Evolutionary conservation across 2,888 invertebrate genomes (phyloP).

Genomic region (Sphaerophoria taeniata): DNA sequence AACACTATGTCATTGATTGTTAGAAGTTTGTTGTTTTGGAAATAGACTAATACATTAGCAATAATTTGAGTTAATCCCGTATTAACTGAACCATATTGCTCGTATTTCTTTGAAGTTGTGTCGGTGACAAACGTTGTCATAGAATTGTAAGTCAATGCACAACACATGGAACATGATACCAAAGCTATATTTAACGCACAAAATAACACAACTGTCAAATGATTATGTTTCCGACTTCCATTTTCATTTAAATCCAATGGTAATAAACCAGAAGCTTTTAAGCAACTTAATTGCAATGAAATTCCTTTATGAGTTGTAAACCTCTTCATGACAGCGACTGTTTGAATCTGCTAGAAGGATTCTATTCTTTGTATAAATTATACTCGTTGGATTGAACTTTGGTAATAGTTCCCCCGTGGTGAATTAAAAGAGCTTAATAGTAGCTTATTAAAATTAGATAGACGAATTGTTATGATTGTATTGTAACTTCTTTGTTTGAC

Average conservation of each 20-base stretch:
- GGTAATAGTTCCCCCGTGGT: no score
- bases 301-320: background rate
- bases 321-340: background rate
- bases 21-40: background rate
- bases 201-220: no score
- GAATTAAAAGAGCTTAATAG: no score
- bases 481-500: no score
- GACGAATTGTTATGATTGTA: no score
- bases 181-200: no score
- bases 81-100: background rate
- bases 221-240: no score
- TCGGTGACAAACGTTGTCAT: background rate
- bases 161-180: background rate
- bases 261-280: background rate
- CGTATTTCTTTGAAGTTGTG: background rate
- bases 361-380: no score
- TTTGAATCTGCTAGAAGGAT: background rate
- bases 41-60: background rate
- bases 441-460: no score
- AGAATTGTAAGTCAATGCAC: background rate
- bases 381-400: no score
- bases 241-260: no score
- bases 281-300: background rate
- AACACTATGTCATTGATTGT: no score
- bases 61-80: background rate